Conservation (phyloP, 2,888 invertebrate species). For the Zhengitettix transpicula region DNA sequence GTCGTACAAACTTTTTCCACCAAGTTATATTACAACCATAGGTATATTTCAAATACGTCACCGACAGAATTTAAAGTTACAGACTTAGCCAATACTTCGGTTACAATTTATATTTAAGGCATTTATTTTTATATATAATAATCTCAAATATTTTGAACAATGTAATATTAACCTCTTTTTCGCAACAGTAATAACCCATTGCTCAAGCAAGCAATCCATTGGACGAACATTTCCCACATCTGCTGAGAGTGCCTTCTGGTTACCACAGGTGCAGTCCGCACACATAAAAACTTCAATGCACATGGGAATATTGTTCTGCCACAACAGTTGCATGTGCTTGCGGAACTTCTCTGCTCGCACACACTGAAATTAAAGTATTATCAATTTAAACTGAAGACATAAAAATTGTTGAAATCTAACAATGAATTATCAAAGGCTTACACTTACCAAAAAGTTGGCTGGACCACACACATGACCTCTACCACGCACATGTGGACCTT, state of each 20-base stretch:
- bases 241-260: slow-evolving; percentile 21
- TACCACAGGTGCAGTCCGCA: slow-evolving; percentile 46
- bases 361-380: slow-evolving; percentile 27
- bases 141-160: too few relatives aligned
- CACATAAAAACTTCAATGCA: slow-evolving; percentile 68
- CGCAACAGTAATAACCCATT: slow-evolving; percentile 60
- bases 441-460: slow-evolving; percentile 30
- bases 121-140: too few relatives aligned
- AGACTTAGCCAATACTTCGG: too few relatives aligned
- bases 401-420: too few relatives aligned
- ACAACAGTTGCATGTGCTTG: slow-evolving; percentile 41
- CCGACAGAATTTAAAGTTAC: too few relatives aligned
- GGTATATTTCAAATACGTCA: too few relatives aligned
- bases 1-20: too few relatives aligned
- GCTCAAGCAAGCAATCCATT: slow-evolving; percentile 47
- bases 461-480: slow-evolving; percentile 29
- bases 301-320: slow-evolving; percentile 53
- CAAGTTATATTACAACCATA: too few relatives aligned
- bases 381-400: slow-evolving; percentile 12
- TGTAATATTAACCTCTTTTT: slow-evolving; percentile 33
- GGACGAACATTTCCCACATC: slow-evolving; percentile 27
- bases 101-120: too few relatives aligned
- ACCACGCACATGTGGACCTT: slow-evolving; percentile 39
- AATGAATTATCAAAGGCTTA: too few relatives aligned
- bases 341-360: slow-evolving; percentile 33